A percentile compares a stretch with the other conserved stretches of the same genome.
phyloP scores from a whole-genome alignment of 2,888 invertebrate species.

The Drosophila stalkeri region DNA sequence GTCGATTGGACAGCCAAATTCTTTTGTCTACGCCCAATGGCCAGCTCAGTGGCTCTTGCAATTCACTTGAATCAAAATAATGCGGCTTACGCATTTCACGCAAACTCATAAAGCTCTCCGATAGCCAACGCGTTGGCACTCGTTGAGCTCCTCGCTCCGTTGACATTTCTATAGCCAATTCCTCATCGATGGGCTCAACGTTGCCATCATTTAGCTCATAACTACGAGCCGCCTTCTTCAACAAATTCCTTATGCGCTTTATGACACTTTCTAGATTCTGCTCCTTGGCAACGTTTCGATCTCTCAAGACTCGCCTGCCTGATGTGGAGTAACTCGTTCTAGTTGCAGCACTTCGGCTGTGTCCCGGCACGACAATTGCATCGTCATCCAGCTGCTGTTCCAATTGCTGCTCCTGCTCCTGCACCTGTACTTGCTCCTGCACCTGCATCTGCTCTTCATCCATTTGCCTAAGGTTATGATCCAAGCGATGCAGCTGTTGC shows the following conservation, averaged over 20 bases:
- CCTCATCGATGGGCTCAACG: neutral
- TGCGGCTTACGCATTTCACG: constrained; percentile 20
- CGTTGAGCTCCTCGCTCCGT: neutral
- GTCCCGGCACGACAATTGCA: constrained; percentile 33
- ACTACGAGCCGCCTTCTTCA: neutral
- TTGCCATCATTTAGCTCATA: constrained; percentile 3
- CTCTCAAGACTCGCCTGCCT: neutral
- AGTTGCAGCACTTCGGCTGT: neutral
- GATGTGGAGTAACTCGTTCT: neutral
- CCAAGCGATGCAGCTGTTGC: neutral
- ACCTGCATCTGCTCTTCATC: no score
- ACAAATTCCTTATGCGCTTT: neutral
- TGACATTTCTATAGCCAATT: neutral
- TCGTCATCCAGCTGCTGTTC: neutral
- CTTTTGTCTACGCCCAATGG: neutral
- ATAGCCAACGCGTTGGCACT: constrained; percentile 10
- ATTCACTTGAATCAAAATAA: neutral
- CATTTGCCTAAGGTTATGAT: neutral
- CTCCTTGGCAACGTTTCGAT: neutral
- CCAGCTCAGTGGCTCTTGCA: constrained; percentile 19
- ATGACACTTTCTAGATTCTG: neutral
- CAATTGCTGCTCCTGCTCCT: neutral
- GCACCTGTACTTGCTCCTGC: neutral
- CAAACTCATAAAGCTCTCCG: constrained; percentile 12
- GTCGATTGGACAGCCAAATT: constrained; percentile 11